Evolutionary conservation across 2,113 vertebrate genomes (phyloP), one percentile per base, ranked within the genome.

Genomic region (Onychostoma macrolepis): DNA sequence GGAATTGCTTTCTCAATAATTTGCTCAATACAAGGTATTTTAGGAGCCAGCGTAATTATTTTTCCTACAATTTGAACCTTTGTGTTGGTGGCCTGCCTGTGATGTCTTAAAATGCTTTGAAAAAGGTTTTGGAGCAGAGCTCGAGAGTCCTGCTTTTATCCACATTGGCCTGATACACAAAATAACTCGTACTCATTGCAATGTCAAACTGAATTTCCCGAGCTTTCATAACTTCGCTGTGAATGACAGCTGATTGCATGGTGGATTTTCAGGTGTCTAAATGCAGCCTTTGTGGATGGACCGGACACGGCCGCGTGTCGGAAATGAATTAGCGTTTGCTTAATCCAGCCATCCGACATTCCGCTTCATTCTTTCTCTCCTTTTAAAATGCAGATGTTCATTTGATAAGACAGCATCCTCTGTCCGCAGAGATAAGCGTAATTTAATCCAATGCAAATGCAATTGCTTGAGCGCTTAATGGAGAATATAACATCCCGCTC

Each of bases 361-460:
- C 6, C 12, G 1, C 82, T 72, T 12, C 4, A 72, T 84, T 84
- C 67, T 56, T 72, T 74, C 69, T 26, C 45, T 72, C 45, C 10
- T 84, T 84, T 84, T 84, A 74, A 83, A 84, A 84, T 84, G 67
- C 82, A 84, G 82, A 84, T 84, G 82, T 74, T 84, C 67, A 56
- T 58, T 74, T 26, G 82, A 84, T 74, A 84, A 74, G 82, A 84
- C 45, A 11, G 24, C 48, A 33, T 84, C 69, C 45, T 84, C 82
- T 28, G 82, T 53, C 45, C 30, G 7, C 82, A 26, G 69, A 84
- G 82, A 84, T 84, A 84, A 84, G 33, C 30, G 4, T 74, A 84
- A 74, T 74, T 84, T 56, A 84, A 84, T 84, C 82, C 82, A 74
- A 84, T 56, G 82, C 82, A 84, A 84, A 84, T 84, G 82, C 82